Base-by-base conservation (phyloP, 2,888 invertebrate genomes). In the Piscicola geometra region DNA sequence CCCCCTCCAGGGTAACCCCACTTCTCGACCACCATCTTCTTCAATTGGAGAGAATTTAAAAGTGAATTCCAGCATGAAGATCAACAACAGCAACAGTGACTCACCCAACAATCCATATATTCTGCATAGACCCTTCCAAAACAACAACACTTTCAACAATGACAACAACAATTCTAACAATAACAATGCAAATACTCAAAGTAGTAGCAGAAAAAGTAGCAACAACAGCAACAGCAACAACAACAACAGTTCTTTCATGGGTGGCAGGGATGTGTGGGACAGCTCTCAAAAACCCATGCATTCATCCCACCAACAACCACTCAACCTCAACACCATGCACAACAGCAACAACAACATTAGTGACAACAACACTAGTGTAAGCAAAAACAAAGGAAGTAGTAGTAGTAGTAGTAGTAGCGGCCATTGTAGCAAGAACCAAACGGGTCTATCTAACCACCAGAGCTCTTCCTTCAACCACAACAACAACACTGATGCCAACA, bases 81-180 rank as follows among this genome's bases (percentile, higher is more conserved):
- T 21, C 64, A 64, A 64, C 64, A 64, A 25, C 64, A 64, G n/a
- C 25, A 64, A 64, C 30, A 28, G 9, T 28, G 30, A 64, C 25
- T 70, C 70, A 1, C 41, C 35, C 9, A 70, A 70, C 30, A 25
- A 41, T 32, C 47, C 50, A 12, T 72, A 72, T 50, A 52, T 72
- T 52, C 72, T 50, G 2, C 72, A 72, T 32, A 72, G 72, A 56
- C 72, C 72, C 56, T 72, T 72, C 56, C 72, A 72, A 41, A 72
- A 72, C 35, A n/a, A 36, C 12, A n/a, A n/a, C 25, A 64, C n/a
- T 25, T 28, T 28, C 30, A 64, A 64, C n/a, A 12, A 25, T 18
- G n/a, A 18, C n/a, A 15, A 12, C n/a, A 50, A 18, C n/a, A 15
- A 18, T 15, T n/a, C n/a, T n/a, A n/a, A n/a, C n/a, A n/a, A 50